Percentiles rank a stretch among this genome's conserved stretches.
phyloP scores from a whole-genome alignment of 2,888 invertebrate species.

The Caenorhabditis doughertyi region DNA sequence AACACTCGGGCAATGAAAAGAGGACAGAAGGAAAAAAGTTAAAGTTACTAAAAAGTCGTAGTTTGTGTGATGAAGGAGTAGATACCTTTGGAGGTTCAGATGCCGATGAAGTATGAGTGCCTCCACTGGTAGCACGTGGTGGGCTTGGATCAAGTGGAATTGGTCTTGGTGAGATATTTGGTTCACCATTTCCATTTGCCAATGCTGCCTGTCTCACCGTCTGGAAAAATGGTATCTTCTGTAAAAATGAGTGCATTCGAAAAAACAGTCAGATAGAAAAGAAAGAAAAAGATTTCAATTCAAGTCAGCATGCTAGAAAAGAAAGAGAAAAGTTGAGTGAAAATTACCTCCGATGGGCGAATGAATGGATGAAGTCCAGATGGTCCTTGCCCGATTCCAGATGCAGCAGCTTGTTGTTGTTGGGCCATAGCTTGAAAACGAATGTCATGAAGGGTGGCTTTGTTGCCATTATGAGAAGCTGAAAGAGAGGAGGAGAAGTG shows the following conservation, averaged over 20 bases:
- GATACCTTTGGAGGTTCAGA: constrained; percentile 35
- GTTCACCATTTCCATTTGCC: constrained; percentile 58
- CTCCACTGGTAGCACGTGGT: constrained; percentile 55
- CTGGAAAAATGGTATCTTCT: constrained; percentile 36
- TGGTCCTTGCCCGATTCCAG: constrained; percentile 32
- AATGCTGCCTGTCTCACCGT: constrained; percentile 59
- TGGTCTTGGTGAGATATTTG: constrained; percentile 73
- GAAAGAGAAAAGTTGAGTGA: not conserved
- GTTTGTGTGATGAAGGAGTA: not conserved
- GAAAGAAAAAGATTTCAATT: not conserved
- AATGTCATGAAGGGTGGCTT: constrained; percentile 56
- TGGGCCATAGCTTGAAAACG: constrained; percentile 63
- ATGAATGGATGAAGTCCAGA: constrained; percentile 62
- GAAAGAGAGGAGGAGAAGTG: constrained; percentile 21
- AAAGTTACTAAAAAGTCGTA: not conserved
- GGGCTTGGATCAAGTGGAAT: constrained; percentile 80
- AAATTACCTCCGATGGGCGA: constrained; percentile 54
- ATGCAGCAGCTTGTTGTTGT: constrained; percentile 54
- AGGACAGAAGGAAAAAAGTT: not conserved
- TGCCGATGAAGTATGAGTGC: constrained; percentile 24
- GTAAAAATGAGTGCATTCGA: constrained; percentile 13
- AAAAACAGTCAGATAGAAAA: constrained; percentile 4
- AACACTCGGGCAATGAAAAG: not conserved
- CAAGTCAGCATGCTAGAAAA: not conserved
- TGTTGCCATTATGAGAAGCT: constrained; percentile 28